Conservation (phyloP, 2,113 vertebrate species). For the Meleagris gallopavo region DNA sequence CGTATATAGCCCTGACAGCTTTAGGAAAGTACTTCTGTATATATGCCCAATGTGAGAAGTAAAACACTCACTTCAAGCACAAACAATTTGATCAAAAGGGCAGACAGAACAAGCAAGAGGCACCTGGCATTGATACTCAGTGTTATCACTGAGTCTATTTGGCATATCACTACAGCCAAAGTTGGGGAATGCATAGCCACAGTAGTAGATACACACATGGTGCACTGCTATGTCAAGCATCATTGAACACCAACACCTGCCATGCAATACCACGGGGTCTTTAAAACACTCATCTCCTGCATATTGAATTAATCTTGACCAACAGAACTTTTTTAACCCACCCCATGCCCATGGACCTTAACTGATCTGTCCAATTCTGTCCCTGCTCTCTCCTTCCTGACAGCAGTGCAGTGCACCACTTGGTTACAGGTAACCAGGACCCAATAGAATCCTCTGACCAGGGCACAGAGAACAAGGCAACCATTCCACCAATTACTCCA, state of each 20-base stretch:
- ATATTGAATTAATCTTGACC: background rate
- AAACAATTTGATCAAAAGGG: background rate
- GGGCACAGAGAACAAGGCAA: background rate
- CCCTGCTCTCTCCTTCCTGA: background rate
- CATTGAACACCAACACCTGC: background rate
- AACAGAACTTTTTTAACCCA: rapidly evolving
- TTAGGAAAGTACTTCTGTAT: background rate
- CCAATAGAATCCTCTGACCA: too few relatives aligned
- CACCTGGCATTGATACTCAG: background rate
- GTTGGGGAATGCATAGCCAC: rapidly evolving
- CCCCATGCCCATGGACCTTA: rapidly evolving
- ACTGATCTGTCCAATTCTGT: background rate
- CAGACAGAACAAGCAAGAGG: background rate
- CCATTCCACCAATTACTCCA: background rate
- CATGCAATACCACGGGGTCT: rapidly evolving
- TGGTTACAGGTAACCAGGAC: background rate
- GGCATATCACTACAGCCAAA: background rate
- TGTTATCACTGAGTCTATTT: background rate
- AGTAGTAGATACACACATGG: rapidly evolving
- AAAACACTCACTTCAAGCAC: background rate
- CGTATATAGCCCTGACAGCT: background rate
- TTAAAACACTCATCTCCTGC: background rate
- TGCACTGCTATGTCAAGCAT: rapidly evolving
- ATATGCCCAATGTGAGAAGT: background rate
- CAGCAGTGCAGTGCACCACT: background rate